These are phyloP conservation scores for Lathronympha strigana DNA, from an alignment of 2,888 invertebrate genomes.

Conservation along the genomic window DNA sequence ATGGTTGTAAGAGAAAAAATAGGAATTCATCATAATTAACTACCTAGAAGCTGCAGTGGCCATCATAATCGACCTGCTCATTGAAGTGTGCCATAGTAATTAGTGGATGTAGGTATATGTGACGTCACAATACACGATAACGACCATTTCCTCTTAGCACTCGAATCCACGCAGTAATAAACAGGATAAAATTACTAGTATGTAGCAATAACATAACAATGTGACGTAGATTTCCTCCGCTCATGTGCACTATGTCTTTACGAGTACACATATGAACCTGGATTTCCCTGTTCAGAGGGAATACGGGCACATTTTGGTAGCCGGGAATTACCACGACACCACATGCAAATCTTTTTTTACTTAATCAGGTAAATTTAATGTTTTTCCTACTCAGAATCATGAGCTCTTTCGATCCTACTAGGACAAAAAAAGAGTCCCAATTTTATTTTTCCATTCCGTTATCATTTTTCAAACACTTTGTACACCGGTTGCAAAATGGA, in stretches of 20 bases:
- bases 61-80: slow-evolving; percentile 16
- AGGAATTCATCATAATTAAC: not conserved
- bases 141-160: slow-evolving; percentile 28
- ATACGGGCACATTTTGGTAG: too few species aligned
- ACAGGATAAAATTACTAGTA: slow-evolving; percentile 7
- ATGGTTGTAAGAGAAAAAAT: not conserved
- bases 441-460: too few species aligned
- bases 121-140: slow-evolving; percentile 39
- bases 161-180: slow-evolving; percentile 15
- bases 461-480: too few species aligned
- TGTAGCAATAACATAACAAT: not conserved
- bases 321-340: too few species aligned
- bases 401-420: too few species aligned
- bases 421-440: too few species aligned
- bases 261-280: not conserved
- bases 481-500: too few species aligned
- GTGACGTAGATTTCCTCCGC: not conserved
- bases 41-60: not conserved
- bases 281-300: too few species aligned
- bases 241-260: not conserved
- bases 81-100: slow-evolving; percentile 29
- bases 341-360: too few species aligned
- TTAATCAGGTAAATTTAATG: too few species aligned
- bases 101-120: slow-evolving; percentile 7
- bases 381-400: too few species aligned